Evolutionary conservation across 2,113 vertebrate species (phyloP).

Genomic region (Machaerirhynchus nigripectus): DNA sequence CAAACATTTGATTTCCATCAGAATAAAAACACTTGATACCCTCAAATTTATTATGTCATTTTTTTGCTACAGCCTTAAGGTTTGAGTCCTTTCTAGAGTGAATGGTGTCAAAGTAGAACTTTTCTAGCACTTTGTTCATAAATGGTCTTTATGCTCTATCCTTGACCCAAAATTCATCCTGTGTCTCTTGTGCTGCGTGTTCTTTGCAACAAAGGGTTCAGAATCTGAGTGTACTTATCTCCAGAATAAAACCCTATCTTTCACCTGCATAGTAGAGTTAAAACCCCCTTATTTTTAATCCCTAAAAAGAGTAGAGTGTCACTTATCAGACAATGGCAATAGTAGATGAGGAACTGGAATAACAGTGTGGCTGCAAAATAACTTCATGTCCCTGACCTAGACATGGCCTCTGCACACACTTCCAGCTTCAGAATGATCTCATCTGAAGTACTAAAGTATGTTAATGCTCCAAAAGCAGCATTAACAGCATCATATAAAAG

Average conservation of each 20-base stretch:
- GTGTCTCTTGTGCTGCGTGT: not conserved
- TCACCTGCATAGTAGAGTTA: not conserved
- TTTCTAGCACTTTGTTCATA: not conserved
- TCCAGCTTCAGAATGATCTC: not conserved
- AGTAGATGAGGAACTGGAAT: not conserved
- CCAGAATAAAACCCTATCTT: not conserved
- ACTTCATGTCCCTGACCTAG: not conserved
- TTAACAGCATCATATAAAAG: constrained; percentile 15
- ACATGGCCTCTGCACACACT: not conserved
- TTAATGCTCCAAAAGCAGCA: constrained; percentile 4
- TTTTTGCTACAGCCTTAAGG: not conserved
- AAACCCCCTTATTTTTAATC: not conserved
- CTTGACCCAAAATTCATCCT: not conserved
- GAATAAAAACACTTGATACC: not conserved
- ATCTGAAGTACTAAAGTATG: not conserved
- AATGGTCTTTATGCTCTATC: not conserved
- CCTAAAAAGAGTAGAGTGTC: not conserved
- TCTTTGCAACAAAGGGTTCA: not conserved
- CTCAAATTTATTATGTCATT: not conserved
- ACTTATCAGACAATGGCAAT: not conserved
- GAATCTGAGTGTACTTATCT: not conserved
- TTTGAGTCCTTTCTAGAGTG: not conserved
- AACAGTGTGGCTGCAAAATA: not conserved
- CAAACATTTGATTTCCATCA: not conserved
- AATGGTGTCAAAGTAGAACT: not conserved